Evolutionary conservation across 2,797 vertebrate genomes (phyloP).

Genomic region (Hyperoplus immaculatus): DNA sequence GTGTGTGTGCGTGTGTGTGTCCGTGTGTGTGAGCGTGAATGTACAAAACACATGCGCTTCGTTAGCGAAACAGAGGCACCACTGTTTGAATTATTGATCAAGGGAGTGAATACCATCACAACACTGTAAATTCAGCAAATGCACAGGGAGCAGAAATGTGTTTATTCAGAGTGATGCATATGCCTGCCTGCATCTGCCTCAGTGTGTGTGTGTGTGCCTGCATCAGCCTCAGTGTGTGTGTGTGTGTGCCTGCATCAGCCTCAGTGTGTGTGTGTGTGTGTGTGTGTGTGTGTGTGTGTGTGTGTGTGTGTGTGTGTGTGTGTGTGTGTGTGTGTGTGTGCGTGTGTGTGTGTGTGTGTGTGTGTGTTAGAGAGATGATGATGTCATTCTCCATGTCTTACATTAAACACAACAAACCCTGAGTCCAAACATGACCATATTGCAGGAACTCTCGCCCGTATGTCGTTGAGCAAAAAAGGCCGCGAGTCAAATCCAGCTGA

Average conservation of each 20-base stretch:
- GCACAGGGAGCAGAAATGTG: conserved; percentile 37
- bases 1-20: conserved; percentile 9
- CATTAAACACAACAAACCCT: conserved; percentile 42
- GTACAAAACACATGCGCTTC: conserved; percentile 41
- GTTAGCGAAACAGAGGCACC: conserved; percentile 53
- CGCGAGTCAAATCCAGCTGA: conserved; percentile 51
- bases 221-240: too few relatives aligned
- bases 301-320: too few relatives aligned
- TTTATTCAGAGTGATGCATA: conserved; percentile 55
- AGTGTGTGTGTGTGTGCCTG: conserved; percentile 14
- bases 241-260: too few relatives aligned
- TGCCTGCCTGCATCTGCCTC: conserved; percentile 12
- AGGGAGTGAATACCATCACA: conserved; percentile 66
- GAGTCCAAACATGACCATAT: conserved; percentile 62
- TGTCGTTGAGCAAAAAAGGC: conserved; percentile 40
- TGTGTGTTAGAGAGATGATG: neutral
- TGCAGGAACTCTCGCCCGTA: conserved; percentile 50
- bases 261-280: too few relatives aligned
- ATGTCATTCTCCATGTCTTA: conserved; percentile 17
- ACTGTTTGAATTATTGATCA: conserved; percentile 79
- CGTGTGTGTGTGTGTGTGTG: too few relatives aligned
- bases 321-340: too few relatives aligned
- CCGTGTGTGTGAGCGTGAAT: conserved; percentile 17
- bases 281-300: too few relatives aligned
- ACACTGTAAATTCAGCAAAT: conserved; percentile 62